Conservation (phyloP, 2,113 vertebrate species). For the Oryzias curvinotus region DNA sequence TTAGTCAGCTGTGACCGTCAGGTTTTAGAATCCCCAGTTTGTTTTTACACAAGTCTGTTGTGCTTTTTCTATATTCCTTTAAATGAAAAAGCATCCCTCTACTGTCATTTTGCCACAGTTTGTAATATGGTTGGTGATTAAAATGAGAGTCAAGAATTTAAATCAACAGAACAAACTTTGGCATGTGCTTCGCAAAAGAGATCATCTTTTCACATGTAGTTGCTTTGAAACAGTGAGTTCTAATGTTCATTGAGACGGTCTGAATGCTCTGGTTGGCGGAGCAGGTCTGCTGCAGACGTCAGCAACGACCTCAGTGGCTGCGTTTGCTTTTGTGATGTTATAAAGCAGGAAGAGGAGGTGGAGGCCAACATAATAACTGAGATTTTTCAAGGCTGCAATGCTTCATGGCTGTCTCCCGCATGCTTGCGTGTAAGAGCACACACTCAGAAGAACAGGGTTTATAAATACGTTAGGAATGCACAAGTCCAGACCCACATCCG, state of each 20-base stretch:
- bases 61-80: neutral
- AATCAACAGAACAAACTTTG: neutral
- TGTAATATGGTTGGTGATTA: neutral
- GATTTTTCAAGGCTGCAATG: conserved; percentile 52
- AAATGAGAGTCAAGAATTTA: neutral
- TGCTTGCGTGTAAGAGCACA: neutral
- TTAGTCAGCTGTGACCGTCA: conserved; percentile 4
- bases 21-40: conserved; percentile 14
- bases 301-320: conserved; percentile 42
- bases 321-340: conserved; percentile 30
- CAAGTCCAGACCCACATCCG: conserved; percentile 11
- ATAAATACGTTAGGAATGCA: conserved; percentile 3
- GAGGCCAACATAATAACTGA: conserved; percentile 34
- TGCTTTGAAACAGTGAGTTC: neutral
- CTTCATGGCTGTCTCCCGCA: conserved; percentile 22
- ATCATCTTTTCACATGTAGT: neutral
- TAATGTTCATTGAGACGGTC: conserved; percentile 26
- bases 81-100: neutral
- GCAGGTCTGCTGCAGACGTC: conserved; percentile 45
- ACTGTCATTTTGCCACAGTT: neutral
- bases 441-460: neutral
- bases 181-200: neutral
- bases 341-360: conserved; percentile 56
- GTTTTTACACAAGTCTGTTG: conserved; percentile 6
- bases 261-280: conserved; percentile 13